Evolutionary conservation across 2,888 invertebrate genomes (phyloP), one percentile per base, ranked within the genome.

Genomic region (Cryptophagus acutangulus): DNA sequence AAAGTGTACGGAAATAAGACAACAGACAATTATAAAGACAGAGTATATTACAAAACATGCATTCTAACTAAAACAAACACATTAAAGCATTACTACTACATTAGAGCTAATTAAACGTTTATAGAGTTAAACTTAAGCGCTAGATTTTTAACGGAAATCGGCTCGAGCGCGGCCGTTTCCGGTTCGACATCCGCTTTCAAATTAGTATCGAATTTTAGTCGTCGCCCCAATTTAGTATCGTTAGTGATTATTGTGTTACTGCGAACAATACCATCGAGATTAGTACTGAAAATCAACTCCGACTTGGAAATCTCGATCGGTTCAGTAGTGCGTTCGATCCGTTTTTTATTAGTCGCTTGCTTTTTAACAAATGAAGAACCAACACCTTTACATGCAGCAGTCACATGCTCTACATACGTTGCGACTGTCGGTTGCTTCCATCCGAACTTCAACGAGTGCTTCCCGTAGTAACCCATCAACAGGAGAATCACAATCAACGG

Each of bases 401-500:
- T 37, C 33, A 59, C 63, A 64, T 63, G 63, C 62, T 56, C 55
- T 41, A 62, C 76, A 63, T 75, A 74, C 75, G 73, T 67, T 63
- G 73, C 59, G 25, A 72, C 62, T 10, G 69, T 52, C 24, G 70
- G 62, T 48, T 72, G 70, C 58, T 72, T 73, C 72, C 76, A 76
- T 63, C 74, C 73, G 30, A 74, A 70, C 48, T 71, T 73, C 62
- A 82, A 69, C 55, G 86, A 81, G 62, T 81, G 81, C 15, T 79
- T 77, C 45, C 81, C 77, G 71, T 87, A 87, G 76, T 88, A 91
- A 38, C 81, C 66, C 24, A 86, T 71, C 65, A 87, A 78, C 25
- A 81, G 73, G 2, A 81, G 61, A 14, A 87, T 67, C 1, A 84
- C 77, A 28, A 84, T 68, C 42, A 80, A 68, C 0, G 93, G 92